Base-by-base conservation (phyloP, 2,888 invertebrate species). In the Synanthedon andrenaeformis region DNA sequence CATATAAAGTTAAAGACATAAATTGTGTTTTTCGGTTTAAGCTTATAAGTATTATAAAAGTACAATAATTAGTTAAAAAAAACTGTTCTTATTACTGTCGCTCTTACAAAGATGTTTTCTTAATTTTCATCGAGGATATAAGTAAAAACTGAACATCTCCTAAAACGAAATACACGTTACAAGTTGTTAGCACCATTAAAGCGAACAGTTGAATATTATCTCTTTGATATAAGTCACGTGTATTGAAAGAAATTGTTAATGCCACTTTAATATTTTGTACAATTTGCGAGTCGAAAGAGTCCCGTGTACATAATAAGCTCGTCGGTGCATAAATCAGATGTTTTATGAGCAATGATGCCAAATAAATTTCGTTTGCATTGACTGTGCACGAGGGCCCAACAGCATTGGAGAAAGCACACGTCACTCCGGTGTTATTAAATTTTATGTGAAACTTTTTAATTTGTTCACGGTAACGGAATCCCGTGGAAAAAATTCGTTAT, bases 231-330 rank as follows among this genome's bases (percentile, higher is more conserved):
- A 12, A 45, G 14, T 45, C 13, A 13, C 14, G 1, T 23, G 1
- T 49, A 17, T 12, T 17, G 49, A 19, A 23, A 49, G 49, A 51
- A 65, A 64, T 59, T 67, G 71, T 81, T 74, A 74, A 77, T 74
- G 75, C 78, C 74, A 67, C 72, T 76, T 76, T 68, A 74, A 78
- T 76, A 79, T 72, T 78, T 82, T 82, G 82, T 79, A 70, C 70
- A 68, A 66, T 63, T 35, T 66, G 66, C 49, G 68, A 68, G 69
- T 70, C 66, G 74, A 76, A 80, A 75, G 73, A 63, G 67, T 11
- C 61, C 66, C 70, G 66, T 66, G 68, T 70, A 72, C 70, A 70
- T 78, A 76, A 77, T 76, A 76, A 75, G 72, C 61, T 64, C 67
- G 62, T 63, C 65, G 66, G 62, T 66, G 63, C 67, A 77, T 82